phyloP scores from a whole-genome alignment of 2,113 vertebrate species.

The Trochalopteron elliotii region DNA sequence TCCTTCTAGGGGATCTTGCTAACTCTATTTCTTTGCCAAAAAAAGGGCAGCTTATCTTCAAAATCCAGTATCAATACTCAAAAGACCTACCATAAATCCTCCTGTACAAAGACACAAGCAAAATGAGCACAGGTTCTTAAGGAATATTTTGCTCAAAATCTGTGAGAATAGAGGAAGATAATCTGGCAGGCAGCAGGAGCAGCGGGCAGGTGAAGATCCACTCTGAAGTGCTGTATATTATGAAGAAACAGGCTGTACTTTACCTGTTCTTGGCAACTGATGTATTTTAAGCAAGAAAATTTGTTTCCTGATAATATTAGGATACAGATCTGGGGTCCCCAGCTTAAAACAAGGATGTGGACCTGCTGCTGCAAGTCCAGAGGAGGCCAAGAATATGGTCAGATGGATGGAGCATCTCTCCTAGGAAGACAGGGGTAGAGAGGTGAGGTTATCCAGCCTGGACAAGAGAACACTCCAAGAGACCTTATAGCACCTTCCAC shows the following conservation, averaged over 20 bases:
- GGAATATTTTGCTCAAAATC: not conserved
- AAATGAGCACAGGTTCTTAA: not conserved
- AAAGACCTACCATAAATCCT: not conserved
- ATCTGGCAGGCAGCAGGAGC: not conserved
- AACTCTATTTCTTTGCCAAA: not conserved
- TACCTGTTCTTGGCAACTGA: not conserved
- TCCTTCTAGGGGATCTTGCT: not conserved
- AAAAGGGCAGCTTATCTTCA: not conserved
- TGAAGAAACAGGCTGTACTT: not conserved
- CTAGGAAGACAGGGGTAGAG: not conserved
- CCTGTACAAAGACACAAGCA: not conserved
- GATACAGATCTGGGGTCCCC: not conserved
- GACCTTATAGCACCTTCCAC: not conserved
- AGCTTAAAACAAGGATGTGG: not conserved
- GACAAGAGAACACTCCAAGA: not conserved
- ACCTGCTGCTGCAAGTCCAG: not conserved
- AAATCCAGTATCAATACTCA: not conserved
- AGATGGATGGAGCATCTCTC: not conserved
- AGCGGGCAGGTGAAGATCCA: not conserved
- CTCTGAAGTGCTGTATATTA: not conserved
- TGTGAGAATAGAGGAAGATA: not conserved
- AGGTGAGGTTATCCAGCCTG: not conserved
- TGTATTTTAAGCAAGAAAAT: not conserved
- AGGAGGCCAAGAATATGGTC: not conserved
- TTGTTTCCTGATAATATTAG: not conserved